These are phyloP conservation scores for Temnothorax longispinosus DNA, from an alignment of 1,140 invertebrate species.

Conservation along the genomic window DNA sequence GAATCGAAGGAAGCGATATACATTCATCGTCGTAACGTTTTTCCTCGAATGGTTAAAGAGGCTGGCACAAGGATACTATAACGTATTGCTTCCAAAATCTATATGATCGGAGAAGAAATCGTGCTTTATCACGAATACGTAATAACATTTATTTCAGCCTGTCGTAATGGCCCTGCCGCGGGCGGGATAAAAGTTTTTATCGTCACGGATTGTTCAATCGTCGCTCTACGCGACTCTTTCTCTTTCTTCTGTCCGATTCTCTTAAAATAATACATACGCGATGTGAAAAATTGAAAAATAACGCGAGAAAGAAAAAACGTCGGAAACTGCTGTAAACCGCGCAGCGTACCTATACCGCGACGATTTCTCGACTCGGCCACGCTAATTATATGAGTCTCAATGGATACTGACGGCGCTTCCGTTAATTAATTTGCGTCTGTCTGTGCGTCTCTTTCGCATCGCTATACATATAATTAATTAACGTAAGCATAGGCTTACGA, in stretches of 20 bases:
- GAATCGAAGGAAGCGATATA: neutral
- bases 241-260: neutral
- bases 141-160: slow-evolving; percentile 18
- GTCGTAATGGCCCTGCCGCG: neutral
- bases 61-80: neutral
- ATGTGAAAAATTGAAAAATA: neutral
- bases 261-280: neutral
- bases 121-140: slow-evolving; percentile 60
- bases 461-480: slow-evolving; percentile 55
- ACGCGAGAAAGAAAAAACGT: neutral
- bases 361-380: neutral
- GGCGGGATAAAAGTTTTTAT: neutral
- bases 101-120: slow-evolving; percentile 26
- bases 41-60: neutral
- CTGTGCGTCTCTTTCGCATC: slow-evolving; percentile 14
- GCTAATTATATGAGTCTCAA: slow-evolving; percentile 54
- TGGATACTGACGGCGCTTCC: slow-evolving; percentile 5
- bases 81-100: slow-evolving; percentile 8
- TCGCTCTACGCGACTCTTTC: neutral
- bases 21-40: neutral
- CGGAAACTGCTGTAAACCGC: neutral
- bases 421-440: slow-evolving; percentile 68
- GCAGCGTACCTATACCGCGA: neutral
- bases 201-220: neutral
- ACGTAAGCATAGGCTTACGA: slow-evolving; percentile 35